These are phyloP conservation scores for Hydroisotoma schaefferi DNA, from an alignment of 2,888 invertebrate genomes.

Conservation along the genomic window DNA sequence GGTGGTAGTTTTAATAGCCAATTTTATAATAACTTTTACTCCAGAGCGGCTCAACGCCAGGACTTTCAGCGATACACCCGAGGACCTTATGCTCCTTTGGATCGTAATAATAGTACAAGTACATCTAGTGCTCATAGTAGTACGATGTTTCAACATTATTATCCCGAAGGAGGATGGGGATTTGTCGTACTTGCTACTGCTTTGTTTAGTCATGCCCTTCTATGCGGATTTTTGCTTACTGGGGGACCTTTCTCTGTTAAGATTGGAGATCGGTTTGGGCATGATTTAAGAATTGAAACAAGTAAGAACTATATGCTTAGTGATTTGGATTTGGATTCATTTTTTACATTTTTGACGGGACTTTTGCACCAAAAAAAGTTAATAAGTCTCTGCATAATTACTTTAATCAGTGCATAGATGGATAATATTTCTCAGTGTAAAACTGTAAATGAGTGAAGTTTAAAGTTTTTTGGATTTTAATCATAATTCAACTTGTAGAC, in stretches of 20 bases:
- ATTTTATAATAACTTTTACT: conserved; percentile 30
- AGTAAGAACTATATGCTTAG: conserved; percentile 18
- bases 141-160: conserved; percentile 45
- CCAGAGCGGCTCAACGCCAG: conserved; percentile 21
- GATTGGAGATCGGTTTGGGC: conserved; percentile 25
- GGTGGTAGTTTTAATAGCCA: conserved; percentile 28
- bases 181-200: conserved; percentile 42
- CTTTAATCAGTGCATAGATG: no score
- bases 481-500: no score
- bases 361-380: not conserved
- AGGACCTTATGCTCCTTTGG: conserved; percentile 39
- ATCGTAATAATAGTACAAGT: conserved; percentile 39
- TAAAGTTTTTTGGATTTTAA: no score
- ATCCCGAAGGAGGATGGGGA: conserved; percentile 47
- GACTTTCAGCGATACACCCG: conserved; percentile 33
- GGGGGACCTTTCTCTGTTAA: conserved; percentile 35
- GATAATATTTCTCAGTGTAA: no score
- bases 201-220: conserved; percentile 40
- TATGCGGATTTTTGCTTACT: conserved; percentile 41
- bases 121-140: conserved; percentile 36
- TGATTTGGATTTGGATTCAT: not conserved
- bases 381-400: no score
- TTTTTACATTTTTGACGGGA: not conserved
- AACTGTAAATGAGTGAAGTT: no score
- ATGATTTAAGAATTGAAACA: conserved; percentile 32